Conservation (phyloP, 2,888 invertebrate species). For the Cheilosia scutellata region DNA sequence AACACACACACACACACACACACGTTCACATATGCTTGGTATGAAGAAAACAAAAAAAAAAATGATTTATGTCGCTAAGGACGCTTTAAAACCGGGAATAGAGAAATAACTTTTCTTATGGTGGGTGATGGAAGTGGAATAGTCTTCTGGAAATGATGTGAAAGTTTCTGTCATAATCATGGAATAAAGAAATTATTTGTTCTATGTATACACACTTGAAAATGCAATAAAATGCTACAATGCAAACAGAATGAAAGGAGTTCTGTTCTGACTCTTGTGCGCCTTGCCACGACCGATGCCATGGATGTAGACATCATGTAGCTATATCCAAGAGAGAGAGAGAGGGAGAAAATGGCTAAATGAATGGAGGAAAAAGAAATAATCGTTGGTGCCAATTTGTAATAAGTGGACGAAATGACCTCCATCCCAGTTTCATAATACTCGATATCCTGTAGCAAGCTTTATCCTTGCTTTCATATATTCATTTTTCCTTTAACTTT, state of each 20-base stretch:
- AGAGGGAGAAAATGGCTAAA: conserved; percentile 6
- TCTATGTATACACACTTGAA: conserved; percentile 40
- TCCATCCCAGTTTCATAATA: conserved; percentile 37
- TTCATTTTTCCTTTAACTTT: background rate
- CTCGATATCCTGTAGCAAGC: conserved; percentile 48
- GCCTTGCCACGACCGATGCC: background rate
- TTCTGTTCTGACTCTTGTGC: background rate
- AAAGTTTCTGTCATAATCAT: conserved; percentile 18
- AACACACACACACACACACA: conserved; percentile 8
- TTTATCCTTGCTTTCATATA: conserved; percentile 7
- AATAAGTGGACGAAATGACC: conserved; percentile 48
- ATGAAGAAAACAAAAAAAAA: conserved; percentile 41
- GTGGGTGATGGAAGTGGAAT: background rate
- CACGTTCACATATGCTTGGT: conserved; percentile 29
- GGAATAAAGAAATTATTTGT: conserved; percentile 40
- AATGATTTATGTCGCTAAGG: conserved; percentile 66
- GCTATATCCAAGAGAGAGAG: background rate
- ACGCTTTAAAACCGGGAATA: conserved; percentile 2
- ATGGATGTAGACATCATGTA: background rate
- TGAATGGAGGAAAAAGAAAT: conserved; percentile 27
- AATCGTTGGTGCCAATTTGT: conserved; percentile 57
- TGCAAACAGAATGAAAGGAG: conserved; percentile 30
- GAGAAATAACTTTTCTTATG: background rate
- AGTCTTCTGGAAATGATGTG: conserved; percentile 4
- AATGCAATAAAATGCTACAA: conserved; percentile 59